phyloP scores from a whole-genome alignment of 2,113 vertebrate genomes.

The Manacus vitellinus region DNA sequence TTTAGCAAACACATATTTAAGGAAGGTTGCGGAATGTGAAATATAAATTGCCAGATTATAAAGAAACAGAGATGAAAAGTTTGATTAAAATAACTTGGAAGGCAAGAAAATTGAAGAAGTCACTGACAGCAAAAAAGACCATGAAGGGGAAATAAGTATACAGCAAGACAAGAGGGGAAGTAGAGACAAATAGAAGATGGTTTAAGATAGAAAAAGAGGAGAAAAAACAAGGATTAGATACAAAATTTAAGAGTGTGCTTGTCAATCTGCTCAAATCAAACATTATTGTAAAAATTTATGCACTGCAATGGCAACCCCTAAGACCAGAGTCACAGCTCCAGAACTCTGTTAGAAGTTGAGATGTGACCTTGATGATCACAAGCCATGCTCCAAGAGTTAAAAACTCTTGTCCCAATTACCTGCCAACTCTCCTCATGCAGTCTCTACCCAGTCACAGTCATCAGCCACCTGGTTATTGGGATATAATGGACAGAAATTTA shows the following conservation, averaged over 20 bases:
- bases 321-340: neutral
- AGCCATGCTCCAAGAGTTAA: fast-evolving
- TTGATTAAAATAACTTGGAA: neutral
- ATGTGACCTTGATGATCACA: fast-evolving
- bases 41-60: neutral
- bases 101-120: neutral
- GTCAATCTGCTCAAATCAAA: neutral
- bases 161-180: neutral
- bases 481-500: neutral
- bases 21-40: neutral
- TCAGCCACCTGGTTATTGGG: neutral
- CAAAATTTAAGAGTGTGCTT: neutral
- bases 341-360: neutral
- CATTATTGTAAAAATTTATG: neutral
- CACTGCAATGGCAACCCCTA: neutral
- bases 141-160: neutral
- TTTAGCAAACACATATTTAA: neutral
- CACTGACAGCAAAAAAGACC: neutral
- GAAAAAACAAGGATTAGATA: neutral
- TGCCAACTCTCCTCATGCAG: neutral
- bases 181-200: neutral
- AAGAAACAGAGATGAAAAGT: neutral
- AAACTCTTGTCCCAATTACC: neutral
- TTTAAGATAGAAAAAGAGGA: neutral
- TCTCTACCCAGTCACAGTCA: neutral